phyloP scores from a whole-genome alignment of 1,140 invertebrate genomes.

The Heterodera schachtii region DNA sequence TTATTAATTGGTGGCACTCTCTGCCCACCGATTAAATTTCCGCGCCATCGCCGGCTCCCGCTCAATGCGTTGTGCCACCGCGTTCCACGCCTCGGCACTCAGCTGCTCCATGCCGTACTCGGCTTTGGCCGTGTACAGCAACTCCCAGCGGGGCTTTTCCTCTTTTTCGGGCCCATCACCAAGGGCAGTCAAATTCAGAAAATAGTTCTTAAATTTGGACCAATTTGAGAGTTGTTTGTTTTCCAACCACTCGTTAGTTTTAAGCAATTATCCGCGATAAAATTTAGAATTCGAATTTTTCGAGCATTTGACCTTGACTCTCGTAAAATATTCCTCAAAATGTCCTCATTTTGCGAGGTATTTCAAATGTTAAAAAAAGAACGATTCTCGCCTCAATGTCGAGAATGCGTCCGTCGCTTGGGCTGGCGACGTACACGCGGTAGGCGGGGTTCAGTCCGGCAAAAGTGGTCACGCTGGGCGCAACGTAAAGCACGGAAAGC shows the following conservation, averaged over 20 bases:
- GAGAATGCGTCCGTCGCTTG: slow-evolving; percentile 35
- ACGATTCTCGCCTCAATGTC: neutral
- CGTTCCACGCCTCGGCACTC: slow-evolving; percentile 53
- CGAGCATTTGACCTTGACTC: no score
- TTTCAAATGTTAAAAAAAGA: no score
- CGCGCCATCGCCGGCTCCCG: neutral
- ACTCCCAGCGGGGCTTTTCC: slow-evolving; percentile 52
- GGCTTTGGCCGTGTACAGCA: slow-evolving; percentile 55
- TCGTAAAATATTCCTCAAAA: slow-evolving; percentile 2
- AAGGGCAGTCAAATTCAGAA: slow-evolving; percentile 44
- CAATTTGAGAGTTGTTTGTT: no score
- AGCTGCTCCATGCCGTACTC: slow-evolving; percentile 55
- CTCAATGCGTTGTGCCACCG: slow-evolving; percentile 37
- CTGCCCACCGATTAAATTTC: slow-evolving; percentile 29
- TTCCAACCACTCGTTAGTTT: no score
- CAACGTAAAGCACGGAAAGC: slow-evolving; percentile 47
- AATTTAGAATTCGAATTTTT: neutral
- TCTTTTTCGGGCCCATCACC: neutral
- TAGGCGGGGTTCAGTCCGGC: slow-evolving; percentile 58
- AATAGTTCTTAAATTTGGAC: slow-evolving; percentile 53
- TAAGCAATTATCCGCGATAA: no score
- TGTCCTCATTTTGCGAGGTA: no score
- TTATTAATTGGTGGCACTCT: no score
- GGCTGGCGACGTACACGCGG: slow-evolving; percentile 57
- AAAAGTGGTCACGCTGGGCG: slow-evolving; percentile 63